Conservation (phyloP, 2,797 vertebrate species). For the Liparis tanakae region DNA sequence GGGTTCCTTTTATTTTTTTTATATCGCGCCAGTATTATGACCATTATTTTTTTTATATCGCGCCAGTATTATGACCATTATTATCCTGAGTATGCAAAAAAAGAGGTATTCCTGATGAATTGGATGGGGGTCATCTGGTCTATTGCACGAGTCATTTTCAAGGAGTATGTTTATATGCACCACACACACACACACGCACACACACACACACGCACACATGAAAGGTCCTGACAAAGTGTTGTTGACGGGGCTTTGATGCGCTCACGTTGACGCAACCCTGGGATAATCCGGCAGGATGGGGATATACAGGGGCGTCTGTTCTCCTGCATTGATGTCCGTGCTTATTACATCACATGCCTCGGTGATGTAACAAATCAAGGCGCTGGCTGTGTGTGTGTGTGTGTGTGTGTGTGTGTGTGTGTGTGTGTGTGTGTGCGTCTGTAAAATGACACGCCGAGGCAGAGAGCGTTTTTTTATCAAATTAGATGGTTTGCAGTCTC, state of each 20-base stretch:
- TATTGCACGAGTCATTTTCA: not conserved
- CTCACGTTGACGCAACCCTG: constrained; percentile 44
- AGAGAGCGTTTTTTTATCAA: constrained; percentile 25
- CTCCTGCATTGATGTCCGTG: constrained; percentile 40
- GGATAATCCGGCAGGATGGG: constrained; percentile 55
- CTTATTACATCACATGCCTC: constrained; percentile 39
- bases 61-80: not conserved
- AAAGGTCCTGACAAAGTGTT: constrained; percentile 12
- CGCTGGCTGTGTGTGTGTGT: not conserved
- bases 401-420: not conserved
- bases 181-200: not conserved
- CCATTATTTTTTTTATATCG: not conserved
- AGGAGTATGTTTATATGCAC: not conserved
- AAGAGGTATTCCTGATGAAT: constrained; percentile 9
- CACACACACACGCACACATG: not conserved
- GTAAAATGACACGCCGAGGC: constrained; percentile 39
- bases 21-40: too few relatives aligned
- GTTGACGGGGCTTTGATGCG: constrained; percentile 54
- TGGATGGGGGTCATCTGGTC: not conserved
- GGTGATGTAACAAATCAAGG: constrained; percentile 48
- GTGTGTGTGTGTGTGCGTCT: constrained; percentile 9
- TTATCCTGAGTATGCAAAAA: constrained; percentile 33
- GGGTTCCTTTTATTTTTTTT: not conserved
- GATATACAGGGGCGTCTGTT: constrained; percentile 34
- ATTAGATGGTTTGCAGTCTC: constrained; percentile 50